A percentile compares a stretch with the other conserved stretches of the same genome.
These are phyloP conservation scores for Leptogaster cylindrica DNA, from an alignment of 2,888 invertebrate species.

Conservation along the genomic window DNA sequence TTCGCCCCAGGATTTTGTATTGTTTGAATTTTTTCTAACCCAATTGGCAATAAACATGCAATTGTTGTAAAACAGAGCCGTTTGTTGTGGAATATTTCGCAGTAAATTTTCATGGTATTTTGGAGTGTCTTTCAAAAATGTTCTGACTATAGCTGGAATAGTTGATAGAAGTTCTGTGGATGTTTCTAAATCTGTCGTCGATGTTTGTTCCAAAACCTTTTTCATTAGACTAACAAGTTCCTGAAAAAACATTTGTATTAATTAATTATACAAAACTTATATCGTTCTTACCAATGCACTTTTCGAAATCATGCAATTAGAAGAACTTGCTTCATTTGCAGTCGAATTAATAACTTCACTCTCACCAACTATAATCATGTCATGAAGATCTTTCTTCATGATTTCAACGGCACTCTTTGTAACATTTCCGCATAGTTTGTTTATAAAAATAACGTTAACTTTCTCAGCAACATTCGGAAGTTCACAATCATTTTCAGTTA, in stretches of 20 bases:
- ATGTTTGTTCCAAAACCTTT: constrained; percentile 55
- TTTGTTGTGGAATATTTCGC: constrained; percentile 84
- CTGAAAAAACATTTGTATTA: constrained; percentile 47
- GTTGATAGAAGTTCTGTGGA: constrained; percentile 73
- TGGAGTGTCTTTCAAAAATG: constrained; percentile 79
- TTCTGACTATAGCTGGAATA: constrained; percentile 74
- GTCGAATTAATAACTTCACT: constrained; percentile 53
- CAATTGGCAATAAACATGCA: constrained; percentile 88
- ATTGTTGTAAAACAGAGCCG: constrained; percentile 89
- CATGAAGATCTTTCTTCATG: constrained; percentile 82
- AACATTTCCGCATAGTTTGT: constrained; percentile 76
- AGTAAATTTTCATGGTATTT: constrained; percentile 80
- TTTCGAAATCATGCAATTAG: constrained; percentile 60
- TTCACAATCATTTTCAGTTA: constrained; percentile 63
- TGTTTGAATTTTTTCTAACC: constrained; percentile 66
- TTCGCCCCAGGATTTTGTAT: constrained; percentile 68
- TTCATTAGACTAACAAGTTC: constrained; percentile 59
- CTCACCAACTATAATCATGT: constrained; percentile 68
- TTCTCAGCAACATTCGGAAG: constrained; percentile 75
- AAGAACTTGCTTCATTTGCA: constrained; percentile 57
- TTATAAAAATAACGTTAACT: constrained; percentile 77
- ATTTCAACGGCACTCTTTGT: constrained; percentile 72
- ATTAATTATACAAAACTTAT: not conserved
- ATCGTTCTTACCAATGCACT: constrained; percentile 59
- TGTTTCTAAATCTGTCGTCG: constrained; percentile 52